phyloP scores from a whole-genome alignment of 2,888 invertebrate genomes.

The Pheosia tremula region DNA sequence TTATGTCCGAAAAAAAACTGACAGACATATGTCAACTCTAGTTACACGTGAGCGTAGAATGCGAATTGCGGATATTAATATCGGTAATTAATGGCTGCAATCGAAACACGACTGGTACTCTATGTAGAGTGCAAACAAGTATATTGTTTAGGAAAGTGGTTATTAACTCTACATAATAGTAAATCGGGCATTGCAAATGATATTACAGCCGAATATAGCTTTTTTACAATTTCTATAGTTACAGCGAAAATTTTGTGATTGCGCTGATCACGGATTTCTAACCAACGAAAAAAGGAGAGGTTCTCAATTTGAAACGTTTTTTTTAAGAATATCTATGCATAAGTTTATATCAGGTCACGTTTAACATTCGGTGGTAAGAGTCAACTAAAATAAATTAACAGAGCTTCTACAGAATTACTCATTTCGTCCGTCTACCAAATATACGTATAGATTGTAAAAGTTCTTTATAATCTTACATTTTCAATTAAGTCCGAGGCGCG shows the following conservation, averaged over 20 bases:
- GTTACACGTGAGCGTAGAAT: constrained; percentile 49
- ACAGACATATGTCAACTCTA: neutral
- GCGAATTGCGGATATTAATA: constrained; percentile 52
- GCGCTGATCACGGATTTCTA: too few species aligned
- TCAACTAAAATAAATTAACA: neutral
- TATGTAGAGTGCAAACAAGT: too few species aligned
- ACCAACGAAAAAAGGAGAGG: too few species aligned
- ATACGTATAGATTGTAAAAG: neutral
- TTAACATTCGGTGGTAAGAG: neutral
- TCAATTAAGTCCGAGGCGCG: constrained; percentile 72
- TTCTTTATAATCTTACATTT: constrained; percentile 62
- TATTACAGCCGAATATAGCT: neutral
- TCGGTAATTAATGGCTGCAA: constrained; percentile 59
- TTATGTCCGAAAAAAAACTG: too few species aligned
- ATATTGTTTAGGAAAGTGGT: too few species aligned
- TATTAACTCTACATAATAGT: neutral
- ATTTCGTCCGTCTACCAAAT: constrained; percentile 3
- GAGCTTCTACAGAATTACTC: neutral
- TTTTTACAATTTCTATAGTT: too few species aligned
- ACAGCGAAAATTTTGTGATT: too few species aligned
- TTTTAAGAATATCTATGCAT: too few species aligned
- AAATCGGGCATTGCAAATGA: neutral
- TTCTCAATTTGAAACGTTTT: too few species aligned
- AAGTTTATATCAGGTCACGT: too few species aligned
- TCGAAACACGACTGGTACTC: constrained; percentile 32